Evolutionary conservation across 2,113 vertebrate genomes (phyloP).

Genomic region (Myxocyprinus asiaticus): DNA sequence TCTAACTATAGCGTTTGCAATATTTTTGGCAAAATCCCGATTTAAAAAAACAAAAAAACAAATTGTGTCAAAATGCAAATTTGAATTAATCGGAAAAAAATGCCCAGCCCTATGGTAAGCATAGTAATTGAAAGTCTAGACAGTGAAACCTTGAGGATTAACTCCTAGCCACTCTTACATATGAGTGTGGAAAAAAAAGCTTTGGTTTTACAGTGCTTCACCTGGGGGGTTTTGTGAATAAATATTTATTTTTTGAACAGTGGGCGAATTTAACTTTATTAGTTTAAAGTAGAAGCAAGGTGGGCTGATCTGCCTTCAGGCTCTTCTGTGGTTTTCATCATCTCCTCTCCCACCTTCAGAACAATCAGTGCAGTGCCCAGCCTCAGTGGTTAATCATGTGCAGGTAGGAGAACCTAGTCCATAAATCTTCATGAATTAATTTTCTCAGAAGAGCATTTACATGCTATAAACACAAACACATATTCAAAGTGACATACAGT

Average conservation of each 20-base stretch:
- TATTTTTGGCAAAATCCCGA: too few relatives aligned
- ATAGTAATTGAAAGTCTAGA: neutral
- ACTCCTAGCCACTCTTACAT: neutral
- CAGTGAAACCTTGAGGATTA: slow-evolving; percentile 2
- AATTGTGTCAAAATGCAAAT: too few relatives aligned
- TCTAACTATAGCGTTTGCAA: too few relatives aligned
- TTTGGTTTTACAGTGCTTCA: neutral
- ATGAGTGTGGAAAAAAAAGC: neutral
- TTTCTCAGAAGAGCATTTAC: neutral
- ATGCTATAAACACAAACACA: neutral
- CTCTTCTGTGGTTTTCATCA: slow-evolving; percentile 8
- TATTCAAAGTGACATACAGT: slow-evolving; percentile 3
- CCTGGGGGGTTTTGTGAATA: neutral
- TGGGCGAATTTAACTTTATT: neutral
- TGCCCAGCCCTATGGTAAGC: too few relatives aligned
- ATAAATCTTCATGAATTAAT: slow-evolving; percentile 18
- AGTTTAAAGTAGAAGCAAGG: slow-evolving; percentile 2
- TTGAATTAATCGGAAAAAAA: too few relatives aligned
- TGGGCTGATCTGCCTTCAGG: slow-evolving; percentile 1
- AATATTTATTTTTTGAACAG: neutral
- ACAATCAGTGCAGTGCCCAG: neutral
- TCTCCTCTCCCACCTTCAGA: slow-evolving; percentile 8
- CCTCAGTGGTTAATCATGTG: slow-evolving; percentile 15
- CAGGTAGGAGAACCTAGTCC: neutral
- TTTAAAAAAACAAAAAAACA: too few relatives aligned